phyloP scores from a whole-genome alignment of 2,888 invertebrate genomes.

The Tenthredo livida region DNA sequence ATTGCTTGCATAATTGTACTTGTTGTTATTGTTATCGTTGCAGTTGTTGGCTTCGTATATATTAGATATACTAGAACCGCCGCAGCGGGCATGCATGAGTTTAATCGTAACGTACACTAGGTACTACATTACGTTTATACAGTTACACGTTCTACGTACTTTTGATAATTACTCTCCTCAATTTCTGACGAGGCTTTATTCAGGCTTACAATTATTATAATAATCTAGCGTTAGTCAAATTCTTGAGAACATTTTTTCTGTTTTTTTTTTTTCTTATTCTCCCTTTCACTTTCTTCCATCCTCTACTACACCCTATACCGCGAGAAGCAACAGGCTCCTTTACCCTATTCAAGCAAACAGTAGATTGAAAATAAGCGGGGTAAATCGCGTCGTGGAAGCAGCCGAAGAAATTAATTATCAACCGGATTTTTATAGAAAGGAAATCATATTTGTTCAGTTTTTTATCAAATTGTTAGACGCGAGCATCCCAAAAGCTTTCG shows the following conservation, averaged over 20 bases:
- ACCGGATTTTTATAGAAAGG: background rate
- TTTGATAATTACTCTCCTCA: background rate
- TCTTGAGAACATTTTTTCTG: background rate
- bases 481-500: background rate
- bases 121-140: no score
- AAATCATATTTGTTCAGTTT: background rate
- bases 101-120: background rate
- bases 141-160: background rate
- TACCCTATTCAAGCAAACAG: conserved; percentile 1
- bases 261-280: no score
- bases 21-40: conserved; percentile 32
- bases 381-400: background rate
- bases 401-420: background rate
- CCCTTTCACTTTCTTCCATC: background rate
- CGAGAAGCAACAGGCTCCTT: conserved; percentile 28
- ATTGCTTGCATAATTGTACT: conserved; percentile 42
- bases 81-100: background rate
- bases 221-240: background rate
- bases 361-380: background rate
- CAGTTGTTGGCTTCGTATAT: conserved; percentile 6
- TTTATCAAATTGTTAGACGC: background rate
- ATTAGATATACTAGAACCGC: background rate
- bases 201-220: background rate
- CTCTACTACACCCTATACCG: background rate
- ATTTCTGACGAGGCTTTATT: background rate